Percentiles rank a stretch among this genome's conserved stretches.
Conservation (phyloP, 37 sponge, comb jelly and placozoan genomes). For the Crambe crambe region DNA sequence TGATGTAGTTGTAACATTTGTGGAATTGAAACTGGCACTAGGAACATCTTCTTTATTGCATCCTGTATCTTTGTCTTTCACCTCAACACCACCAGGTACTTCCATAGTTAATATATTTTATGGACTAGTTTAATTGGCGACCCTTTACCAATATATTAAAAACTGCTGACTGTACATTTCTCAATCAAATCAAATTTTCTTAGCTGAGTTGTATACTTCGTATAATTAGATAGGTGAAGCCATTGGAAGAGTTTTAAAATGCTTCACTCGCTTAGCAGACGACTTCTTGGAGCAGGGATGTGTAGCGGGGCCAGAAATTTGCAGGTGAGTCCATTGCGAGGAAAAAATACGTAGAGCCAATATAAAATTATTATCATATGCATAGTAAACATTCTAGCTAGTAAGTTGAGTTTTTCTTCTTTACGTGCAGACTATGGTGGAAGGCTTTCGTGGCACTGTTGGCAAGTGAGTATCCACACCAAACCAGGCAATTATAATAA, state of each 20-base stretch:
- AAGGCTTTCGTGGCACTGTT: conserved; percentile 35
- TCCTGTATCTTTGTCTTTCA: background rate
- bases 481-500: too few species aligned
- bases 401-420: too few species aligned
- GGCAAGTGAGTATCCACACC: conserved; percentile 44
- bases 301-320: background rate
- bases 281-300: background rate
- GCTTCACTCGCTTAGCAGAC: background rate
- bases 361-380: too few species aligned
- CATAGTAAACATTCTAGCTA: too few species aligned
- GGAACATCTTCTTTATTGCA: background rate
- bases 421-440: conserved; percentile 6
- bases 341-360: background rate
- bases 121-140: too few species aligned
- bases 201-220: too few species aligned
- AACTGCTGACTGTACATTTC: too few species aligned
- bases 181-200: too few species aligned
- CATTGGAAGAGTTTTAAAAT: too few species aligned
- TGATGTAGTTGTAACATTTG: background rate
- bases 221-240: too few species aligned
- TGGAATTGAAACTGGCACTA: background rate
- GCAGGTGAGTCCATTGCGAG: background rate
- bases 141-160: too few species aligned
- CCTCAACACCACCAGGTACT: background rate
- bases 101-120: too few species aligned